Conservation (phyloP, 2,797 vertebrate species). For the Chromis chromis region DNA sequence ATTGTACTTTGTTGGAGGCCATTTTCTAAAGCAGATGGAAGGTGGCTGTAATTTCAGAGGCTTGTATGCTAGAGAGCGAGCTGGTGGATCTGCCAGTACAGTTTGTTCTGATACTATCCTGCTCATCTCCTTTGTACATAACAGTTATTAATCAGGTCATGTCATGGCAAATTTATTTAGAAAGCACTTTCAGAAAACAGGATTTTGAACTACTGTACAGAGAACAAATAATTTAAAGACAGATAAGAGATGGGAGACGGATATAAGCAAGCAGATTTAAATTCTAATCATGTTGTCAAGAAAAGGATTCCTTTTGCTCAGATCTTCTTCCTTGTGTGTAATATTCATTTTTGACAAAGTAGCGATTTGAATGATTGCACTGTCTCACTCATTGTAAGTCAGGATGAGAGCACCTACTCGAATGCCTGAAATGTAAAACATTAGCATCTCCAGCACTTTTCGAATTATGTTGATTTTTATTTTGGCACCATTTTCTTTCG, state of each 20-base stretch:
- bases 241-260: constrained; percentile 31
- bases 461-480: constrained; percentile 47
- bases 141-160: constrained; percentile 36
- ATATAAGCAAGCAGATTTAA: constrained; percentile 22
- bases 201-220: constrained; percentile 30
- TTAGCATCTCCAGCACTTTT: constrained; percentile 36
- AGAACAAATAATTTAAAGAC: constrained; percentile 47
- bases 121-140: constrained; percentile 51
- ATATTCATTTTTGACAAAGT: constrained; percentile 45
- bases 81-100: constrained; percentile 46
- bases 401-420: constrained; percentile 7
- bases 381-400: constrained; percentile 36
- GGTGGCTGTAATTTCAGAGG: constrained; percentile 62
- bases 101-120: constrained; percentile 48
- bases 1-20: constrained; percentile 71
- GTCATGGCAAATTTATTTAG: constrained; percentile 37
- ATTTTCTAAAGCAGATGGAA: constrained; percentile 77
- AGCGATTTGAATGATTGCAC: constrained; percentile 31
- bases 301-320: constrained; percentile 3
- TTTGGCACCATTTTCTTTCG: constrained; percentile 35
- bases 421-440: constrained; percentile 32
- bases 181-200: constrained; percentile 33
- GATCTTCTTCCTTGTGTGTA: constrained; percentile 25
- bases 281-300: constrained; percentile 35
- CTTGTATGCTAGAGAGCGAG: constrained; percentile 39